Evolutionary conservation across 2,797 vertebrate genomes (phyloP).

Genomic region (Scomberomorus guttatus): DNA sequence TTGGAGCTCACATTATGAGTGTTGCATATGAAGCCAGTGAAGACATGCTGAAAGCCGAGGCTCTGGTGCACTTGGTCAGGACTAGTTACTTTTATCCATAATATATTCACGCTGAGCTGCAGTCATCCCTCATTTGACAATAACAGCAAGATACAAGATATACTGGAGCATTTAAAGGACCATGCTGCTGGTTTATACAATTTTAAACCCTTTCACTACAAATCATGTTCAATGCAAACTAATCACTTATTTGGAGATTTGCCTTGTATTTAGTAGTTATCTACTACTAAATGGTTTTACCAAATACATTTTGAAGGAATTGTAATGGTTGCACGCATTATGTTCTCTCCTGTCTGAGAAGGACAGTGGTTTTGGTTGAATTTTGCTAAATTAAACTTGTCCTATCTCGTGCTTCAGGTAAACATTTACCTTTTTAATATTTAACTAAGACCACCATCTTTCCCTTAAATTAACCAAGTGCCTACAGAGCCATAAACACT

Average conservation of each 20-base stretch:
- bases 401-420: no score
- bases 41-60: not conserved
- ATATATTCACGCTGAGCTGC: slow-evolving; percentile 5
- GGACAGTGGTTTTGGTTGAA: no score
- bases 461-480: not conserved
- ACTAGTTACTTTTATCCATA: not conserved
- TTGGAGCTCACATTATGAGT: slow-evolving; percentile 1
- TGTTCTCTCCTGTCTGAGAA: no score
- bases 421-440: no score
- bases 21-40: not conserved
- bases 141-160: not conserved
- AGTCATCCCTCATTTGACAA: not conserved
- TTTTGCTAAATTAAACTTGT: not conserved
- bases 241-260: no score
- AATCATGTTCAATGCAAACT: no score
- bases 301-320: no score
- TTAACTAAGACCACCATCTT: no score
- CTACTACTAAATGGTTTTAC: not conserved
- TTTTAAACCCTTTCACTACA: not conserved
- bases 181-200: not conserved
- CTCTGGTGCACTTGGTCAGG: not conserved
- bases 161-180: not conserved
- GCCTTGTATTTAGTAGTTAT: not conserved
- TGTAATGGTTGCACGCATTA: no score
- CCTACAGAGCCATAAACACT: not conserved